Base-by-base conservation (phyloP, 2,888 invertebrate species). In the Opisthograptis luteolata region DNA sequence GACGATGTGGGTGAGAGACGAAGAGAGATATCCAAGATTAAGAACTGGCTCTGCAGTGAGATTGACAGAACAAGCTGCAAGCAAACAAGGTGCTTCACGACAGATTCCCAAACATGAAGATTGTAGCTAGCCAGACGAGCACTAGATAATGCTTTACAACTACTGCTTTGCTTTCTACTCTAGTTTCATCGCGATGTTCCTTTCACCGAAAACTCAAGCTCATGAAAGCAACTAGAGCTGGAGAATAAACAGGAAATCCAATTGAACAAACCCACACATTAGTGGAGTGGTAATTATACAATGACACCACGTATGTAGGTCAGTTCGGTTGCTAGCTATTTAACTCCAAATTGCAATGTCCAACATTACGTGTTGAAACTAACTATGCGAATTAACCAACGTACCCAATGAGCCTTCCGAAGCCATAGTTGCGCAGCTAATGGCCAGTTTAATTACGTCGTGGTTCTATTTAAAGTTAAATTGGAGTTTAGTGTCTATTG, bases 321-420 rank as follows among this genome's bases (percentile, higher is more conserved):
- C 22, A 10, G 24, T 19, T 35, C 9, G 22, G 20, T 30, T 5
- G n/a, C 14, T 14, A 10, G 13, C 30, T 19, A 42, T 49, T 43
- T 37, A 49, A 43, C 43, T 49, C 10, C 27, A 9, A 53, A 48
- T 53, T 56, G 48, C 59, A 54, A 36, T 30, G 47, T 35, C 43
- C 43, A 36, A 24, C 32, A 50, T 56, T 51, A 56, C 51, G 52
- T 50, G 52, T 54, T 44, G 34, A 44, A 48, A 35, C 47, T 51
- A 58, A 55, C 47, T 45, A 48, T 39, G 42, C 27, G 17, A 46
- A 39, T 42, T 47, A 45, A 42, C 35, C 52, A 22, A 37, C 28
- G 28, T 31, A 39, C 47, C 35, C 36, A 39, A 54, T 54, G 41
- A 42, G 27, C 28, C 34, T 56, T 44, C 32, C 39, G 40, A 24